Percentiles rank a stretch among this genome's conserved stretches.
Evolutionary conservation across 2,888 invertebrate genomes (phyloP).

Genomic region (Hyles lineata): DNA sequence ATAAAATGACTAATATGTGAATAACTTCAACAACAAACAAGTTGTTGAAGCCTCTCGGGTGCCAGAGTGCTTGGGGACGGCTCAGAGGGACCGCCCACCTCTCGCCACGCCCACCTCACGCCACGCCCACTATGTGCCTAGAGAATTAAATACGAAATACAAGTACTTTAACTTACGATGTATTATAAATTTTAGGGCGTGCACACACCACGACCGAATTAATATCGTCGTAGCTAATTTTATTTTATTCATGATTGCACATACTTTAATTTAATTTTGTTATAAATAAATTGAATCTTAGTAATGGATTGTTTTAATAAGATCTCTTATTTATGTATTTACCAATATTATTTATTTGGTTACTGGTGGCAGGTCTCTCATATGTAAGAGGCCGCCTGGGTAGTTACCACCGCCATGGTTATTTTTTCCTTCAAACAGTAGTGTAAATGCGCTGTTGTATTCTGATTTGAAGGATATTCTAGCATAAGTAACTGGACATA

Average conservation of each 20-base stretch:
- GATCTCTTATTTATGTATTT: too few relatives aligned
- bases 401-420: too few relatives aligned
- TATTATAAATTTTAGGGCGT: constrained; percentile 49
- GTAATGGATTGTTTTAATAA: too few relatives aligned
- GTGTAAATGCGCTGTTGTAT: too few relatives aligned
- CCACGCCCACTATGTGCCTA: constrained; percentile 73
- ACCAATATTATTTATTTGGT: too few relatives aligned
- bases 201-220: not conserved
- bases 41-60: constrained; percentile 64
- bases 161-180: constrained; percentile 54
- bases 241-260: not conserved
- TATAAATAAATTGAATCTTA: too few relatives aligned
- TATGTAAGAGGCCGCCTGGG: too few relatives aligned
- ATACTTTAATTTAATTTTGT: too few relatives aligned
- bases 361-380: too few relatives aligned
- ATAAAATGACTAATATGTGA: constrained; percentile 47
- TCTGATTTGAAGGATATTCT: too few relatives aligned
- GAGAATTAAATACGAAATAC: constrained; percentile 69
- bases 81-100: constrained; percentile 68
- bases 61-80: constrained; percentile 72
- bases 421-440: too few relatives aligned
- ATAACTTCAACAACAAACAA: constrained; percentile 68
- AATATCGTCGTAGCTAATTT: not conserved
- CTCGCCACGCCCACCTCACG: constrained; percentile 67
- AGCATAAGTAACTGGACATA: too few relatives aligned